Percentiles rank a stretch among this genome's conserved stretches.
Conservation (phyloP, 2,113 vertebrate species). For the Planiliza haematocheilus region DNA sequence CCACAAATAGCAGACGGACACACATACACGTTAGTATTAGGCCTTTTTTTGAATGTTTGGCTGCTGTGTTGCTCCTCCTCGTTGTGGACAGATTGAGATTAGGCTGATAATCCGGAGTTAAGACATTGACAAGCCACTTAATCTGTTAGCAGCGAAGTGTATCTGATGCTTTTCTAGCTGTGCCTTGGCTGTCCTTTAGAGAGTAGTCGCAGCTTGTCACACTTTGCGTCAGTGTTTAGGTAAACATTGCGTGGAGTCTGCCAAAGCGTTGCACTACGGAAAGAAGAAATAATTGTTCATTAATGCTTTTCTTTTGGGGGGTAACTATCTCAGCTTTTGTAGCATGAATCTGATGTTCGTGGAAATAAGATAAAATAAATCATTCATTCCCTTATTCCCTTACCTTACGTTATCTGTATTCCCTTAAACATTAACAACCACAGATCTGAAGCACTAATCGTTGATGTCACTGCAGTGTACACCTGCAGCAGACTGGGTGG, state of each 20-base stretch:
- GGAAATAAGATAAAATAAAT: too few relatives aligned
- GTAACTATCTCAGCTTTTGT: too few relatives aligned
- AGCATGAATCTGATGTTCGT: too few relatives aligned
- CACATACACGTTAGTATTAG: not conserved
- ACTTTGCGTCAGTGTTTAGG: constrained; percentile 14
- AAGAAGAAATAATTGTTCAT: too few relatives aligned
- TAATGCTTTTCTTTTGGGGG: too few relatives aligned
- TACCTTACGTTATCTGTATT: not conserved
- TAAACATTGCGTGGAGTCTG: constrained; percentile 11
- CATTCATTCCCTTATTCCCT: too few relatives aligned
- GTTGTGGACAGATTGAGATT: constrained; percentile 79
- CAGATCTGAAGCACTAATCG: not conserved
- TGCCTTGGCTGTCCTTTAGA: constrained; percentile 33
- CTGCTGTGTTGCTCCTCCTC: not conserved
- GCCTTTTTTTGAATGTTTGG: constrained; percentile 23
- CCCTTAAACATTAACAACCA: not conserved
- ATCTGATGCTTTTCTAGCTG: constrained; percentile 36
- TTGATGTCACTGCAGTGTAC: constrained; percentile 1
- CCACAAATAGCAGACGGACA: not conserved
- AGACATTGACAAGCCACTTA: constrained; percentile 65
- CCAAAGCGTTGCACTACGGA: not conserved
- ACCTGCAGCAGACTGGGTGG: constrained; percentile 10
- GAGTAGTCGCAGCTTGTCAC: constrained; percentile 7
- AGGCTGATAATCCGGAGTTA: constrained; percentile 76
- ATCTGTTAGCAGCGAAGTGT: constrained; percentile 60